Percentiles rank a stretch among this genome's conserved stretches.
These are phyloP conservation scores for Scotopteryx bipunctaria DNA, from an alignment of 2,888 invertebrate genomes.

Conservation along the genomic window DNA sequence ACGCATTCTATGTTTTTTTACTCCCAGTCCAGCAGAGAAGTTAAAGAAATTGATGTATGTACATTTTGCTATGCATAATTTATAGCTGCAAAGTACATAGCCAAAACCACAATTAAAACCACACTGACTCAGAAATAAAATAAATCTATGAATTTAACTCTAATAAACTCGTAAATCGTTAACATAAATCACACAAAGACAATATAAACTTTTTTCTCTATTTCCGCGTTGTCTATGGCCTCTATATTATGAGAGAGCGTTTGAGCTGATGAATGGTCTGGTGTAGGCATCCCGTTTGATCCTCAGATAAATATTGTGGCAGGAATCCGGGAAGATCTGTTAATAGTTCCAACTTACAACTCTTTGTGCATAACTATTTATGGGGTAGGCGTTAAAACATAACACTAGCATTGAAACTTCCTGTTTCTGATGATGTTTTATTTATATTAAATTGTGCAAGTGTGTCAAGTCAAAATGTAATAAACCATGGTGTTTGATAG, in stretches of 20 bases:
- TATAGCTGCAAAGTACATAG: background rate
- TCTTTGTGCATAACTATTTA: constrained; percentile 47
- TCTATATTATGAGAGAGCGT: constrained; percentile 56
- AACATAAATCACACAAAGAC: constrained; percentile 13
- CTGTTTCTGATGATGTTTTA: background rate
- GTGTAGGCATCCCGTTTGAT: constrained; percentile 69
- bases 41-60: too few species aligned
- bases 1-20: too few species aligned
- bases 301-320: constrained; percentile 72
- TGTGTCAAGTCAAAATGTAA: too few species aligned
- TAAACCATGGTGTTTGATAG: too few species aligned
- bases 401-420: background rate
- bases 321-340: constrained; percentile 63
- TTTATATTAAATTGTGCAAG: background rate
- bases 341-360: constrained; percentile 43
- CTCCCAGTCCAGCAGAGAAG: too few species aligned
- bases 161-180: background rate
- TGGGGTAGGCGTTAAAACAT: constrained; percentile 24
- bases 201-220: constrained; percentile 21
- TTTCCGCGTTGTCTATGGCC: constrained; percentile 70
- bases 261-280: constrained; percentile 68
- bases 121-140: background rate
- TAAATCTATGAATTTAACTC: background rate
- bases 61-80: too few species aligned
- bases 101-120: background rate